Conservation (phyloP, 1,140 invertebrate genomes). For the Trypoxylus dichotomus region DNA sequence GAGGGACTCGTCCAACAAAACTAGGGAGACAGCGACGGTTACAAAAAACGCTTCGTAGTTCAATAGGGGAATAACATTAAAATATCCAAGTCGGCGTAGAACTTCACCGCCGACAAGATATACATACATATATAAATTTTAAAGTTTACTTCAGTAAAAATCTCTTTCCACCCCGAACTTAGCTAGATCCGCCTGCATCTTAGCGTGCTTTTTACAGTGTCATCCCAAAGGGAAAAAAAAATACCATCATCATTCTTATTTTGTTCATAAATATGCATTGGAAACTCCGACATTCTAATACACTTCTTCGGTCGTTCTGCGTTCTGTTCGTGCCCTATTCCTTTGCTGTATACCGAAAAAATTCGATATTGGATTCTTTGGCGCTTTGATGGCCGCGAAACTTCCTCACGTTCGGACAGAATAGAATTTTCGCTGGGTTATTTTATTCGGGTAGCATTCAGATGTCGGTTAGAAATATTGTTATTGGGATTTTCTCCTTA, state of each 20-base stretch:
- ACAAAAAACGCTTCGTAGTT: not conserved
- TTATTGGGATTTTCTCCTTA: slow-evolving; percentile 28
- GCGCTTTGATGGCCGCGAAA: slow-evolving; percentile 24
- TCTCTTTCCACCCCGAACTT: not conserved
- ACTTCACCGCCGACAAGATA: slow-evolving; percentile 3
- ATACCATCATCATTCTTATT: not conserved
- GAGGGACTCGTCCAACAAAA: not conserved
- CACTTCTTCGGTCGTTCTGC: slow-evolving; percentile 9
- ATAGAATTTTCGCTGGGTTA: slow-evolving; percentile 14
- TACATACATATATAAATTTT: not conserved
- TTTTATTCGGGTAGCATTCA: slow-evolving; percentile 30
- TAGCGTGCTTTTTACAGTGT: not conserved
- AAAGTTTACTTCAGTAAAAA: not conserved
- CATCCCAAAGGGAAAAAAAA: not conserved
- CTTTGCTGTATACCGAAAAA: not conserved
- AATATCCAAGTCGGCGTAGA: slow-evolving; percentile 10
- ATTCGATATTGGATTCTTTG: slow-evolving; percentile 30
- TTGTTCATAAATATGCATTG: slow-evolving; percentile 30
- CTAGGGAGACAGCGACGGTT: not conserved
- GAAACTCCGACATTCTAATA: slow-evolving; percentile 27
- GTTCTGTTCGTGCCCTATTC: not conserved
- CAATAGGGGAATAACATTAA: slow-evolving; percentile 19
- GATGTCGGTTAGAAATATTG: slow-evolving; percentile 33
- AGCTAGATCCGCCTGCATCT: not conserved
- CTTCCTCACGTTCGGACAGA: slow-evolving; percentile 22